These are phyloP conservation scores for Phyllotreta cruciferae DNA, from an alignment of 2,888 invertebrate species.

Conservation along the genomic window DNA sequence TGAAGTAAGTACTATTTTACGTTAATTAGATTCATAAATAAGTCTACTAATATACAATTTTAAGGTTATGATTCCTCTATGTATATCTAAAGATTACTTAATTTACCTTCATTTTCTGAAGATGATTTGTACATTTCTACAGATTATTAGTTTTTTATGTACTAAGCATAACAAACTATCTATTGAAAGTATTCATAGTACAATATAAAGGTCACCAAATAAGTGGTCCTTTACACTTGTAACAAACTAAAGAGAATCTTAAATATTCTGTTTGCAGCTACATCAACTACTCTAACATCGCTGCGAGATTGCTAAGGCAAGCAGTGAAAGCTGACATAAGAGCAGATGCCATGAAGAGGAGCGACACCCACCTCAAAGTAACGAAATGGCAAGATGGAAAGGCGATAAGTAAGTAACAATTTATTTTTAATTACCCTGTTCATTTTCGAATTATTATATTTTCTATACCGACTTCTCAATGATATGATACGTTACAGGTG, in stretches of 20 bases:
- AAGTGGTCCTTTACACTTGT: neutral
- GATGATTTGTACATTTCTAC: too few species aligned
- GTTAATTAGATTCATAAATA: neutral
- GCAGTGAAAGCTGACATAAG: conserved; percentile 79
- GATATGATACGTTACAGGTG: conserved; percentile 29
- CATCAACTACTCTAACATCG: conserved; percentile 94
- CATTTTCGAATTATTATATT: neutral
- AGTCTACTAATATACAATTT: neutral
- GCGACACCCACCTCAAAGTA: conserved; percentile 78
- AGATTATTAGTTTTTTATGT: too few species aligned
- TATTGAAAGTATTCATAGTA: too few species aligned
- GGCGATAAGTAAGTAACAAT: conserved; percentile 76
- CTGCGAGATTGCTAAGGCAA: conserved; percentile 82
- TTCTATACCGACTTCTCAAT: neutral
- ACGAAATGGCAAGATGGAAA: conserved; percentile 92
- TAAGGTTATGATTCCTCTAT: neutral
- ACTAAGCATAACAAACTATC: too few species aligned
- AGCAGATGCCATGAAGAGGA: conserved; percentile 77
- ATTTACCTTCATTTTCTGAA: too few species aligned
- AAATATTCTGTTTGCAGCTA: conserved; percentile 70
- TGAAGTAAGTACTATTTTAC: conserved; percentile 70
- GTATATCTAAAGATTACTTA: neutral
- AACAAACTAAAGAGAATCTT: neutral
- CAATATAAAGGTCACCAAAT: too few species aligned
- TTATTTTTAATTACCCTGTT: neutral